Conservation (phyloP, 2,888 invertebrate species). For the Erebia epiphron region DNA sequence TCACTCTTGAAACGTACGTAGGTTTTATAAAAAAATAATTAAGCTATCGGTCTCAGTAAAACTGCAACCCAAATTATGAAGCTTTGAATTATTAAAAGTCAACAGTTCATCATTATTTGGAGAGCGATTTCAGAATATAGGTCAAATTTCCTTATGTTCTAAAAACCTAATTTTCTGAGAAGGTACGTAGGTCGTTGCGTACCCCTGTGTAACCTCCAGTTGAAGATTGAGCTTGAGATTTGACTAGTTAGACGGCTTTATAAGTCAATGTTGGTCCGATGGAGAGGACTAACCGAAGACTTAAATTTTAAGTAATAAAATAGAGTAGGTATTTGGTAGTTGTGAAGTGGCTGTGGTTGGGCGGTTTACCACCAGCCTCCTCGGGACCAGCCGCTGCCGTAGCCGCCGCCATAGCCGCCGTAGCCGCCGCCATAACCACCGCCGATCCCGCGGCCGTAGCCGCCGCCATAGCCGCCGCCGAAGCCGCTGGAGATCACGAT, state of each 20-base stretch:
- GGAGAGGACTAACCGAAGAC: neutral
- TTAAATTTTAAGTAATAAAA: neutral
- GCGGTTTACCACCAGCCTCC: conserved; percentile 33
- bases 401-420: conserved; percentile 36
- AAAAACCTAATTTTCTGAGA: neutral
- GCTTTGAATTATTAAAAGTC: neutral
- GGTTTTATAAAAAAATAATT: neutral
- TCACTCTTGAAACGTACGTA: neutral
- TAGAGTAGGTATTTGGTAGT: neutral
- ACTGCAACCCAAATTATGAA: neutral
- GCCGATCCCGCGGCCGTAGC: conserved; percentile 24
- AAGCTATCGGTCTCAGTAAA: neutral
- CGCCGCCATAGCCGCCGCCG: conserved; percentile 32
- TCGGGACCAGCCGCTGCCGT: conserved; percentile 2
- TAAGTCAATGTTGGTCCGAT: neutral
- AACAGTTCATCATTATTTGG: neutral
- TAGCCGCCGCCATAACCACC: conserved; percentile 34
- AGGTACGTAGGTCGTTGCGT: neutral
- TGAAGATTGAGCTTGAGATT: neutral
- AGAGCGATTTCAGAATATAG: neutral
- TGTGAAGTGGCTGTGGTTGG: neutral
- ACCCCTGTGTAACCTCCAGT: neutral
- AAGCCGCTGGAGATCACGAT: conserved; percentile 24
- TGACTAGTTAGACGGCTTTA: neutral
- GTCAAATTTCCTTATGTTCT: neutral